Evolutionary conservation across 1,140 invertebrate genomes (phyloP).

Genomic region (Drosophila eugracilis): DNA sequence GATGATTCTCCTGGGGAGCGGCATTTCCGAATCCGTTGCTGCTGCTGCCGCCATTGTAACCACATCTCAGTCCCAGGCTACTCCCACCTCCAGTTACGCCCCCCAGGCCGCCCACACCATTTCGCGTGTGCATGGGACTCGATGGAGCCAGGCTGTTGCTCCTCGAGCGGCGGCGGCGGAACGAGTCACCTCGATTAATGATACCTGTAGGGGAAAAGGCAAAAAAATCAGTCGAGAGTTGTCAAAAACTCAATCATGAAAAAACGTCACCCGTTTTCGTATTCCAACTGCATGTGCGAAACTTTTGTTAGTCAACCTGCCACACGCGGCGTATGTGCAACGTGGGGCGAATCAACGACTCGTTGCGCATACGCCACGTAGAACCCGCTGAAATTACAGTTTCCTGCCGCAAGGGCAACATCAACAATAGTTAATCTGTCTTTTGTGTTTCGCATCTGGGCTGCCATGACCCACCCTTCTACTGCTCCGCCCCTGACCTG

Average conservation of each 20-base stretch:
- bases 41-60: constrained; percentile 76
- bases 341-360: constrained; percentile 8
- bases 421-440: constrained; percentile 71
- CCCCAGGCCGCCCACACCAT: constrained; percentile 70
- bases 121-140: constrained; percentile 79
- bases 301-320: constrained; percentile 33
- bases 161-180: constrained; percentile 90
- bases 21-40: constrained; percentile 83
- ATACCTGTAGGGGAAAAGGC: constrained; percentile 89
- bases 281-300: constrained; percentile 31
- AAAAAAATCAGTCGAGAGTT: constrained; percentile 15
- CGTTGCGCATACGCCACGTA: constrained; percentile 53
- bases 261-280: constrained; percentile 15
- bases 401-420: constrained; percentile 48
- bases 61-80: constrained; percentile 83
- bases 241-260: constrained; percentile 13
- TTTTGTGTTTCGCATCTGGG: constrained; percentile 52
- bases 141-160: constrained; percentile 90
- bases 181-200: constrained; percentile 95
- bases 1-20: constrained; percentile 53
- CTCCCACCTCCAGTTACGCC: constrained; percentile 77
- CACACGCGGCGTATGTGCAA: constrained; percentile 54
- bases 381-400: constrained; percentile 52
- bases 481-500: neutral
- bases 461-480: neutral